Evolutionary conservation across 2,113 vertebrate species (phyloP).

Genomic region (Mesembrinibis cayennensis): DNA sequence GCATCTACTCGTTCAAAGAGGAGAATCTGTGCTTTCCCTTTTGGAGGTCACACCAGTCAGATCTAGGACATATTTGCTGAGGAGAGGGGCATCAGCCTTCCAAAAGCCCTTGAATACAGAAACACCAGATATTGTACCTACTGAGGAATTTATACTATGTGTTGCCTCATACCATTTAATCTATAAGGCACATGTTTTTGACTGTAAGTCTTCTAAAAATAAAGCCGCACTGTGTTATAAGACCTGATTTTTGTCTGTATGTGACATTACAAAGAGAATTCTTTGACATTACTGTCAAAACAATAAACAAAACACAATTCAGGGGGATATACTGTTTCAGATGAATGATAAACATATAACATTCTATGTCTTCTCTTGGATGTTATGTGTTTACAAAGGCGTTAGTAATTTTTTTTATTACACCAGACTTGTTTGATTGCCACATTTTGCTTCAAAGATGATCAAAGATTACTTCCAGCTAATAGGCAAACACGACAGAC

Average conservation of each 20-base stretch:
- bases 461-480: not conserved
- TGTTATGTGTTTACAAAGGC: not conserved
- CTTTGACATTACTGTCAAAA: conserved; percentile 30
- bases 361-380: not conserved
- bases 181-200: not conserved
- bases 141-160: not conserved
- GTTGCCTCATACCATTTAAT: not conserved
- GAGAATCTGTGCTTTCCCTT: not conserved
- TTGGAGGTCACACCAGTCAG: not conserved
- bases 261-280: conserved; percentile 11
- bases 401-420: not conserved
- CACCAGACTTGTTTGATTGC: not conserved
- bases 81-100: not conserved
- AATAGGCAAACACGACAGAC: not conserved
- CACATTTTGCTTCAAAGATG: not conserved
- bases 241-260: not conserved
- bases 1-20: not conserved
- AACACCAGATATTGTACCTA: not conserved
- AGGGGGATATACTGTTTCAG: not conserved
- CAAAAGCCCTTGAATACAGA: not conserved
- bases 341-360: not conserved
- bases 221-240: not conserved
- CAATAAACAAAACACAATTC: conserved; percentile 5
- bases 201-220: not conserved
- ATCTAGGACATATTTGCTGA: not conserved